Evolutionary conservation across 2,888 invertebrate species (phyloP), one percentile per base, ranked within the genome.

Genomic region (Eupithecia pulchellata): DNA sequence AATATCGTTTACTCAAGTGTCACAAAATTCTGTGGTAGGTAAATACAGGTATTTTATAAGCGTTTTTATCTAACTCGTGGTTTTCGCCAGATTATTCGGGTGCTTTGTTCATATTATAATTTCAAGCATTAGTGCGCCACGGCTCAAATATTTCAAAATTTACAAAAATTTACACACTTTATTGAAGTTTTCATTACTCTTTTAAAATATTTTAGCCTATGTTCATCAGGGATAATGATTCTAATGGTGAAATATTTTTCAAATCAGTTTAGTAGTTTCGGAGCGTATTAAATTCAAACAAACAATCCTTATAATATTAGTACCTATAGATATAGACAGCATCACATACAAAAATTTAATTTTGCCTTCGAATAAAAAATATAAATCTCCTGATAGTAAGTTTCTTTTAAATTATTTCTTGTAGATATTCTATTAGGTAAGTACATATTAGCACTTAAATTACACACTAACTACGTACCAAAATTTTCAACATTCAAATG

Each of bases 41-140:
- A 62, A n/a, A n/a, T n/a, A n/a, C 32, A 55, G 25, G 32, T 66
- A 34, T 57, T 71, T 65, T 61, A 52, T 63, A 66, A 73, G 52
- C 34, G 42, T 68, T 39, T 75, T 73, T 77, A 75, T 47, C 2
- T 77, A 64, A 65, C 71, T 66, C 17, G 30, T 57, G 60, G n/a
- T 20, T 57, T 17, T 9, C 14, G 27, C 20, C 27, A 17, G 77
- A 77, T 79, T 75, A 66, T 69, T 74, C 77, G 77, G 75, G 75
- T 77, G 78, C 4, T 52, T 25, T 25, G 11, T n/a, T n/a, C n/a
- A 20, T 47, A 47, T 11, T 13, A 20, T 47, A 20, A 25, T 52
- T 11, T n/a, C n/a, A n/a, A n/a, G n/a, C n/a, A n/a, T n/a, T n/a
- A n/a, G n/a, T n/a, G n/a, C n/a, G n/a, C n/a, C n/a, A n/a, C n/a